Evolutionary conservation across 2,888 invertebrate genomes (phyloP).

Genomic region (Neoscelio sp.): DNA sequence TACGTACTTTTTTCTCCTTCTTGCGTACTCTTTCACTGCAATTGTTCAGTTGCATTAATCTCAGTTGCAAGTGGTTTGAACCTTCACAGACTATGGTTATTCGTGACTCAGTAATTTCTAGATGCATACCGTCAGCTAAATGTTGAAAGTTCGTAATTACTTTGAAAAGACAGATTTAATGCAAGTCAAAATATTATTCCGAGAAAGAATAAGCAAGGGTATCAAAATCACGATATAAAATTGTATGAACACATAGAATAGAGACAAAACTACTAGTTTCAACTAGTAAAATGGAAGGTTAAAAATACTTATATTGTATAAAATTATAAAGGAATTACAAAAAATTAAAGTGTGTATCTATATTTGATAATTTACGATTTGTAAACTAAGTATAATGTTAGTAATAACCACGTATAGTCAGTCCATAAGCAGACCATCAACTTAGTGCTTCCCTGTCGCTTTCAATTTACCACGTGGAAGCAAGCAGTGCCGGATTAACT

Average conservation of each 20-base stretch:
- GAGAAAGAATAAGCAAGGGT: slow-evolving; percentile 46
- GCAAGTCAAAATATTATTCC: slow-evolving; percentile 63
- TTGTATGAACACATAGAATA: too few species aligned
- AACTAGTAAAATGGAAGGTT: too few species aligned
- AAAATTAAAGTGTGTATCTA: too few species aligned
- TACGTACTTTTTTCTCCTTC: slow-evolving; percentile 62
- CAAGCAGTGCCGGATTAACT: too few species aligned
- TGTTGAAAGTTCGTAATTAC: slow-evolving; percentile 67
- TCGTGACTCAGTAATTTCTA: slow-evolving; percentile 68
- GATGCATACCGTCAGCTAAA: slow-evolving; percentile 67
- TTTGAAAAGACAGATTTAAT: slow-evolving; percentile 63
- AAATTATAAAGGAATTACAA: too few species aligned
- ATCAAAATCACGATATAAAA: slow-evolving; percentile 48
- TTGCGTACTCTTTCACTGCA: slow-evolving; percentile 62
- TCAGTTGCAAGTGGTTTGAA: slow-evolving; percentile 68
- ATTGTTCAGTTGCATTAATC: slow-evolving; percentile 69
- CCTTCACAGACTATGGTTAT: slow-evolving; percentile 64
- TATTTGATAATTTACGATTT: too few species aligned
- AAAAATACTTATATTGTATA: too few species aligned
- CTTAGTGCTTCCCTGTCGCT: slow-evolving; percentile 70
- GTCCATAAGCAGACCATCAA: slow-evolving; percentile 16
- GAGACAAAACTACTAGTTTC: too few species aligned
- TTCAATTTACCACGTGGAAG: slow-evolving; percentile 69
- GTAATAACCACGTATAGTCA: too few species aligned
- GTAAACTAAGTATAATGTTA: too few species aligned